A percentile compares a stretch with the other conserved stretches of the same genome.
These are phyloP conservation scores for Pyrgus malvae DNA, from an alignment of 2,888 invertebrate genomes.

Conservation along the genomic window DNA sequence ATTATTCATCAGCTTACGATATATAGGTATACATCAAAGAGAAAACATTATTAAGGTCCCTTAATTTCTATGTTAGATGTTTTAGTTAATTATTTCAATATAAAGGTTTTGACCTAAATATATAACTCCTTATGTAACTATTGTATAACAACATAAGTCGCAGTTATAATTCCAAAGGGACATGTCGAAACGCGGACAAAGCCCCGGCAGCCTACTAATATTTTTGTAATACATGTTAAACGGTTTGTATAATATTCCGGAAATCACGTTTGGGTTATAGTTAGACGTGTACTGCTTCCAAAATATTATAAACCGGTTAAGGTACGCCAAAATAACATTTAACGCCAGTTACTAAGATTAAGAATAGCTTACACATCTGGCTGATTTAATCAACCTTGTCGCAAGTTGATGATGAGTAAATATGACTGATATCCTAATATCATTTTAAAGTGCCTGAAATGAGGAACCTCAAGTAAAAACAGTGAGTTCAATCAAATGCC, in stretches of 20 bases:
- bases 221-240: conserved; percentile 32
- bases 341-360: conserved; percentile 18
- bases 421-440: conserved; percentile 7
- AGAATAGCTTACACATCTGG: conserved; percentile 24
- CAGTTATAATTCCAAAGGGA: conserved; percentile 21
- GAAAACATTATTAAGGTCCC: too few relatives aligned
- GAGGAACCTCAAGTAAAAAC: too few relatives aligned
- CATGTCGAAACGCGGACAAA: conserved; percentile 13
- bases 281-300: conserved; percentile 21
- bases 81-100: background rate
- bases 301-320: conserved; percentile 8
- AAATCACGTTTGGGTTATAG: conserved; percentile 29
- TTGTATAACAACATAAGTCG: conserved; percentile 15
- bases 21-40: too few relatives aligned
- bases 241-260: conserved; percentile 33
- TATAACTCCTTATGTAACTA: background rate
- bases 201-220: conserved; percentile 23
- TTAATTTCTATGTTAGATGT: too few relatives aligned
- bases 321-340: conserved; percentile 1
- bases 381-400: conserved; percentile 30
- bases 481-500: too few relatives aligned
- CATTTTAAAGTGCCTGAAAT: conserved; percentile 9
- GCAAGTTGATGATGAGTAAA: conserved; percentile 32
- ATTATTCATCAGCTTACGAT: too few relatives aligned
- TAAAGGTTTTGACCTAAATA: conserved; percentile 1